A percentile compares a stretch with the other conserved stretches of the same genome.
Evolutionary conservation across 2,797 vertebrate species (phyloP).

Genomic region (Dipus sagitta): DNA sequence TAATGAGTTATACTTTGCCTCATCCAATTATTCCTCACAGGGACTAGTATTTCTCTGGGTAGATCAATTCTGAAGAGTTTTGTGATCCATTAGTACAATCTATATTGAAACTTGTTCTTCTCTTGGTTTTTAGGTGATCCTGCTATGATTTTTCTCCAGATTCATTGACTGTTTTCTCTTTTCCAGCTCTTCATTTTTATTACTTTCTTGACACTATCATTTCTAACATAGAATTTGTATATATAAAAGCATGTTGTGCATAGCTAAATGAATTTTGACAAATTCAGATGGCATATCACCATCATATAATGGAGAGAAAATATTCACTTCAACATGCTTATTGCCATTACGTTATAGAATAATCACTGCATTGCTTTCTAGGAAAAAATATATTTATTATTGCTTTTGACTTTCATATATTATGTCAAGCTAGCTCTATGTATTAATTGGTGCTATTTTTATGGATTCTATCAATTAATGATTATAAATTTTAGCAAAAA

Average conservation of each 20-base stretch:
- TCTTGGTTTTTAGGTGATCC: background rate
- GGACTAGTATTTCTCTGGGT: background rate
- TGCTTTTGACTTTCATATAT: background rate
- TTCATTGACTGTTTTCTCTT: background rate
- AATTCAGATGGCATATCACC: background rate
- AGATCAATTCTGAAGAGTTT: background rate
- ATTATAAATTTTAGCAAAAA: background rate
- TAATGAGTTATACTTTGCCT: background rate
- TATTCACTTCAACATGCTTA: background rate
- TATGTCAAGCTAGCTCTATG: fast-evolving
- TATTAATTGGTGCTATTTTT: background rate
- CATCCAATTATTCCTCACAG: background rate
- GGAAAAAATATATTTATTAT: background rate
- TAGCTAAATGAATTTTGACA: background rate
- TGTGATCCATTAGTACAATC: background rate
- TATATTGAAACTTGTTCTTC: background rate
- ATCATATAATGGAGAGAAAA: background rate
- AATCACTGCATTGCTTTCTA: background rate
- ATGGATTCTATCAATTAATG: background rate
- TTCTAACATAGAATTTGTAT: background rate
- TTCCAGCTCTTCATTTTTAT: background rate
- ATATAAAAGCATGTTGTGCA: background rate
- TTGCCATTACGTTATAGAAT: background rate
- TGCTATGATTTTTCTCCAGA: background rate
- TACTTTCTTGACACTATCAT: background rate